phyloP scores from a whole-genome alignment of 2,888 invertebrate genomes.

The Lithophane ornitopus region DNA sequence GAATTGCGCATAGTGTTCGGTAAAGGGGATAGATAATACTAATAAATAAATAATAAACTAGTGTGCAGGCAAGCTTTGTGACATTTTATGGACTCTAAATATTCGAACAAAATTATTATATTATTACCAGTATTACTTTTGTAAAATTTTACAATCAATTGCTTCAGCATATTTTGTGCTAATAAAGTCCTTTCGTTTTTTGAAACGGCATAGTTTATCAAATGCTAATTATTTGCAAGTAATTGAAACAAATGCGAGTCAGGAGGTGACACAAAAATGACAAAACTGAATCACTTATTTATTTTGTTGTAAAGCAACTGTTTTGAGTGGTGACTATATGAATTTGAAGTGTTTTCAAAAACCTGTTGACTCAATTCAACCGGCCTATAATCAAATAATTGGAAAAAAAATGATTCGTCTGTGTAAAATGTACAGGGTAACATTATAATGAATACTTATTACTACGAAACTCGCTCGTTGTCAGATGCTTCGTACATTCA shows the following conservation, averaged over 20 bases:
- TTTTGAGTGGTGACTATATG: neutral
- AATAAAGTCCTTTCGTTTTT: constrained; percentile 18
- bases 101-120: constrained; percentile 35
- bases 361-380: constrained; percentile 37
- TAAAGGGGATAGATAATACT: constrained; percentile 25
- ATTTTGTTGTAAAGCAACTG: neutral
- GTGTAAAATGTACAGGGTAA: constrained; percentile 85
- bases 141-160: constrained; percentile 24
- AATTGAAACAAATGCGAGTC: constrained; percentile 18
- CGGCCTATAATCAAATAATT: constrained; percentile 58
- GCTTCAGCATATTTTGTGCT: constrained; percentile 35
- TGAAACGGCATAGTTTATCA: constrained; percentile 18
- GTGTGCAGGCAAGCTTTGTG: constrained; percentile 32
- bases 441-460: constrained; percentile 72
- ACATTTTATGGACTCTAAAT: constrained; percentile 42
- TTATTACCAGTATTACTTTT: constrained; percentile 45
- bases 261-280: neutral
- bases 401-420: constrained; percentile 60
- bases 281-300: neutral
- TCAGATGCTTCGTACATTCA: constrained; percentile 64
- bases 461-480: constrained; percentile 64
- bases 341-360: neutral
- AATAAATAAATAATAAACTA: no score
- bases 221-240: constrained; percentile 29
- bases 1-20: constrained; percentile 24